These are phyloP conservation scores for Bergia puertoricense DNA, from an alignment of 92 coral and sea anemone species.

Conservation along the genomic window DNA sequence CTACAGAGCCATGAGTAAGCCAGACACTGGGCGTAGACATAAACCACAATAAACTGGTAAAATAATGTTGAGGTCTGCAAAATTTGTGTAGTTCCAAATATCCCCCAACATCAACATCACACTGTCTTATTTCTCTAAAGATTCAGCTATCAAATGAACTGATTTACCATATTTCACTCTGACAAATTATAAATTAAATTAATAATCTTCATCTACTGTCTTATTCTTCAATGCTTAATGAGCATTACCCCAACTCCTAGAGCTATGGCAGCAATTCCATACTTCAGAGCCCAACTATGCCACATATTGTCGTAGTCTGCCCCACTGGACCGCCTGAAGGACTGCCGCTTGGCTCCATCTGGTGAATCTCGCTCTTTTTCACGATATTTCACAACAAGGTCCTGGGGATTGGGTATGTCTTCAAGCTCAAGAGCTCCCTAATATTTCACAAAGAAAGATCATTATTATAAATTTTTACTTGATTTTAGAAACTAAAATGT, in stretches of 20 bases:
- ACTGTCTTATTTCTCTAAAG: too few species aligned
- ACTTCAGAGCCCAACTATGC: slow-evolving; percentile 72
- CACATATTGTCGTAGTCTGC: slow-evolving; percentile 54
- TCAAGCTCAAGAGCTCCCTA: slow-evolving; percentile 76
- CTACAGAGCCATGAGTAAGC: too few species aligned
- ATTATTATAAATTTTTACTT: background rate
- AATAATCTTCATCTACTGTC: background rate
- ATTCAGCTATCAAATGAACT: too few species aligned
- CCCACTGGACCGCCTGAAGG: slow-evolving; percentile 53
- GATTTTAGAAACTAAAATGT: background rate
- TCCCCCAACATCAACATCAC: too few species aligned
- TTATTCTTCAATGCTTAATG: slow-evolving; percentile 16
- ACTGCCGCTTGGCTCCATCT: slow-evolving; percentile 52
- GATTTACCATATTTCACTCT: too few species aligned
- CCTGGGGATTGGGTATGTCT: slow-evolving; percentile 63
- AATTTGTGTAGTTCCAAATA: too few species aligned
- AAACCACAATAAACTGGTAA: too few species aligned
- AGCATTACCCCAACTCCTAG: slow-evolving; percentile 79
- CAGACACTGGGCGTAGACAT: too few species aligned
- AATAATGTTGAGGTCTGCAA: too few species aligned
- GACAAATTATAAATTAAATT: too few species aligned
- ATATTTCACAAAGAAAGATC: background rate
- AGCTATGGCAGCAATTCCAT: slow-evolving; percentile 94
- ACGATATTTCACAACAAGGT: slow-evolving; percentile 67
- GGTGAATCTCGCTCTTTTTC: slow-evolving; percentile 62